These are phyloP conservation scores for Falco biarmicus DNA, from an alignment of 2,797 vertebrate genomes.

Conservation along the genomic window DNA sequence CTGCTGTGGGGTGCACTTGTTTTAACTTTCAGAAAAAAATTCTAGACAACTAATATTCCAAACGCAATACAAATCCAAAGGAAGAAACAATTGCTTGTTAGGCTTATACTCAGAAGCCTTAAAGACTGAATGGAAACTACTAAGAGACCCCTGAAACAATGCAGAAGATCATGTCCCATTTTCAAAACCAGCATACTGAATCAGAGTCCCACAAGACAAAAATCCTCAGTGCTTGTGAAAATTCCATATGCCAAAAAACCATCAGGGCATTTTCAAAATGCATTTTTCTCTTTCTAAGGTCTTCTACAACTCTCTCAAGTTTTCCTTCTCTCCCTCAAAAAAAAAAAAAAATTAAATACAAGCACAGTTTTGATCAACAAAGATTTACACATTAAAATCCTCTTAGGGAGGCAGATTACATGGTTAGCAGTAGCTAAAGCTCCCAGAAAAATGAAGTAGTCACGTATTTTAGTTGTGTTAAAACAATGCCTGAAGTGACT, in stretches of 20 bases:
- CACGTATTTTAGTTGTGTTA: neutral
- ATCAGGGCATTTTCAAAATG: neutral
- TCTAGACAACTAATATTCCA: neutral
- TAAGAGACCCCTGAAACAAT: neutral
- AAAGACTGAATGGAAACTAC: neutral
- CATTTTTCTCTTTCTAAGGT: neutral
- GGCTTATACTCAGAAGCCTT: neutral
- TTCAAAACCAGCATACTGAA: neutral
- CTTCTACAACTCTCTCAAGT: neutral
- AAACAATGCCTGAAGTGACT: neutral
- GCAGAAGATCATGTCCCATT: fast-evolving
- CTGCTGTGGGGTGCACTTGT: neutral
- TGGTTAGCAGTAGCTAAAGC: neutral
- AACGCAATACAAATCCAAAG: neutral
- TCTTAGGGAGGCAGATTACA: slow-evolving; percentile 12
- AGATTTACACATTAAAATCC: neutral
- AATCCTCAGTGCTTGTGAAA: neutral
- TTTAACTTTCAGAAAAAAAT: neutral
- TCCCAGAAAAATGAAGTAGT: neutral
- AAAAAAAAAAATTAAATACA: neutral
- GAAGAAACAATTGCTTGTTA: neutral
- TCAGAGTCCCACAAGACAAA: neutral
- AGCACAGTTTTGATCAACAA: neutral
- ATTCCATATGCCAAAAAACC: neutral
- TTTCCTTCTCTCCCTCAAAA: neutral